Evolutionary conservation across 2,888 invertebrate species (phyloP), one percentile per base, ranked within the genome.

Genomic region (Leptinotarsa peninsularis): DNA sequence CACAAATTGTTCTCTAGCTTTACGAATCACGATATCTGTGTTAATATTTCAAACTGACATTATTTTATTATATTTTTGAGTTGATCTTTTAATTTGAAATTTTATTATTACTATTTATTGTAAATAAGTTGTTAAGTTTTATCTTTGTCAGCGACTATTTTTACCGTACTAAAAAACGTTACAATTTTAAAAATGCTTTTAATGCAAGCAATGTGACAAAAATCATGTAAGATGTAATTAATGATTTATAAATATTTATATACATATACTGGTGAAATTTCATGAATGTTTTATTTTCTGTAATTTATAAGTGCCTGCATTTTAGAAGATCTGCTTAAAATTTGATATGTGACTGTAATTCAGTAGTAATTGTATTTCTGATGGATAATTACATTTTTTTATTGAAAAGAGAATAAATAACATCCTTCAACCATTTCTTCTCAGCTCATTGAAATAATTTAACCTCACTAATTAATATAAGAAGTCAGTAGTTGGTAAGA

Each of bases 11-110:
- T 73, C 43, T 75, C 49, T 72, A 73, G 75, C 75, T 77, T 78
- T 71, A 81, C 60, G 49, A 76, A 68, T 77, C 77, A 78, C 77
- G 75, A 75, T 60, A 76, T 77, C 75, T 79, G 78, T 78, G 78
- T 79, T 81, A 78, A 58, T 70, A 49, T 43, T 70, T 58, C 70
- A 49, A 60, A 70, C 21, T 58, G 70, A 60, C 58, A 58, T 23
- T 68, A 68, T 70, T 70, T 70, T 56, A 49, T 60, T 58, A 54
- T 49, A 18, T 27, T 43, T 70, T 70, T 70, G 43, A 63, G 63
- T 63, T 63, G 15, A 63, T 63, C 43, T 63, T 52, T 15, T 49
- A 43, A 58, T 58, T 56, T 49, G 15, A 70, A 58, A 58, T 70
- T 69, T 69, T 56, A 69, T 70, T 17, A 21, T 21, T 58, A 58